Conservation (phyloP, 2,888 invertebrate species). For the Ormyrus labotus region DNA sequence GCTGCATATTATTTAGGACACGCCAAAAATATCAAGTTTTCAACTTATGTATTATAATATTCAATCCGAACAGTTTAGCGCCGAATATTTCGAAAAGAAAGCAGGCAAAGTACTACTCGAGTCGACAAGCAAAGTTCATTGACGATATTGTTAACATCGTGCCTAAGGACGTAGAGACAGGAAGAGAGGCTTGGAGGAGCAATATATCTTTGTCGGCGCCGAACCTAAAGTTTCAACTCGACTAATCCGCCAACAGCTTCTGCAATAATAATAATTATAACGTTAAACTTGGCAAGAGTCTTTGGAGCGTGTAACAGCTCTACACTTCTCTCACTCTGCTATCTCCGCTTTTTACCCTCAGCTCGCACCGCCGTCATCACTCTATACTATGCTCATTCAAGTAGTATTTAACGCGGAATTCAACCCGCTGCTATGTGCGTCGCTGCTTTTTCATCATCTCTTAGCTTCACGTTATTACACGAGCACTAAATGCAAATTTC, state of each 20-base stretch:
- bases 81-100: no score
- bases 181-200: background rate
- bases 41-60: no score
- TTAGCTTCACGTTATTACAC: no score
- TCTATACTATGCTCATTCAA: no score
- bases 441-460: no score
- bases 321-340: background rate
- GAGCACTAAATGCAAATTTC: no score
- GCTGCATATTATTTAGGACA: no score
- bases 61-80: no score
- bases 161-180: slow-evolving; percentile 2
- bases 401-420: no score
- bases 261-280: slow-evolving; percentile 50
- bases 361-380: background rate
- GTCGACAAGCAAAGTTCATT: slow-evolving; percentile 22
- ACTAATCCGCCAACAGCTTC: slow-evolving; percentile 51
- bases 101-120: no score
- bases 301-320: slow-evolving; percentile 32
- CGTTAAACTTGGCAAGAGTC: slow-evolving; percentile 46
- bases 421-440: no score
- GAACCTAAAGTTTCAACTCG: slow-evolving; percentile 45
- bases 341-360: slow-evolving; percentile 11
- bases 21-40: no score
- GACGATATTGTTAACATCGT: slow-evolving; percentile 34
- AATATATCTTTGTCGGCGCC: slow-evolving; percentile 38